Conservation (phyloP, 2,797 vertebrate genomes). For the Monodelphis domestica region DNA sequence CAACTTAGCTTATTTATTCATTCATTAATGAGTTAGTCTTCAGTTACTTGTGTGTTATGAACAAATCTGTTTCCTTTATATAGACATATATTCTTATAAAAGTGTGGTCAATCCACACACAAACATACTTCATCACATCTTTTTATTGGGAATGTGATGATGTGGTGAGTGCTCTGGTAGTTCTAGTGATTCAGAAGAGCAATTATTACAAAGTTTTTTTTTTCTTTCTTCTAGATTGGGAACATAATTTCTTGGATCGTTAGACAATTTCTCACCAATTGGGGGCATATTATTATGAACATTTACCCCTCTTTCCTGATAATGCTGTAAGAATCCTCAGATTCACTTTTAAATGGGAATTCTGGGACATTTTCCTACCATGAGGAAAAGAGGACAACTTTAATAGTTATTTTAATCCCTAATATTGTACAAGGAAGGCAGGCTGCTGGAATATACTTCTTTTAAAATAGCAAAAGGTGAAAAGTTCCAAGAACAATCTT, state of each 20-base stretch:
- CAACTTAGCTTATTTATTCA: too few species aligned
- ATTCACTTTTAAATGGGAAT: not conserved
- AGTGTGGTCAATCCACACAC: not conserved
- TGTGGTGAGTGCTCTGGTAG: not conserved
- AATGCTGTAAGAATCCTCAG: not conserved
- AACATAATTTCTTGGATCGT: not conserved
- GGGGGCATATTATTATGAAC: not conserved
- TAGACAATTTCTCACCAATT: not conserved
- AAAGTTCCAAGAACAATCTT: not conserved
- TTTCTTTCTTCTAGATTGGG: not conserved
- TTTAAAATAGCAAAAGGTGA: not conserved
- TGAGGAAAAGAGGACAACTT: not conserved
- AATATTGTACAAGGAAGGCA: not conserved
- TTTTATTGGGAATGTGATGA: not conserved
- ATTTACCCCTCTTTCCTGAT: not conserved
- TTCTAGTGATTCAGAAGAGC: not conserved
- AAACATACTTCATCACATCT: not conserved
- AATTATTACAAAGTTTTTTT: not conserved
- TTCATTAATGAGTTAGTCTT: not conserved
- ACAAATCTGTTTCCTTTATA: not conserved
- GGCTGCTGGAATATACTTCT: not conserved
- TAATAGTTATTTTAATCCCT: not conserved
- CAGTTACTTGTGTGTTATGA: not conserved
- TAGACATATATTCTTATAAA: not conserved
- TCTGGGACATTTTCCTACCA: not conserved